Evolutionary conservation across 2,113 vertebrate genomes (phyloP).

Genomic region (Poeciliopsis turrubarensis): DNA sequence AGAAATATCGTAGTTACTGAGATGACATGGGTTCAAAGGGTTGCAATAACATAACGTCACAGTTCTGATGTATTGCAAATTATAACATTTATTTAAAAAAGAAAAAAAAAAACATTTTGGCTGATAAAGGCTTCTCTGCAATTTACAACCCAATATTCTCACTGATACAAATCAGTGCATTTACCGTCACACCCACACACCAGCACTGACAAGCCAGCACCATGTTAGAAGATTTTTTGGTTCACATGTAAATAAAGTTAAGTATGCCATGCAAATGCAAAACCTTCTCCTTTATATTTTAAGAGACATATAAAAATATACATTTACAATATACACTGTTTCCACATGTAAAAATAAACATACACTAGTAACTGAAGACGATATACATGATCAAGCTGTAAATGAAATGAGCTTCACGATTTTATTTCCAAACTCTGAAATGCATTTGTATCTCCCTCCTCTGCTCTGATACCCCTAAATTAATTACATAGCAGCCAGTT

Average conservation of each 20-base stretch:
- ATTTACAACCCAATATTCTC: constrained; percentile 35
- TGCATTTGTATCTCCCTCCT: too few relatives aligned
- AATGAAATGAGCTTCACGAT: not conserved
- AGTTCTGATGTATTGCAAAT: constrained; percentile 6
- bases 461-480: too few relatives aligned
- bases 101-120: not conserved
- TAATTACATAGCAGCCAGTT: too few relatives aligned
- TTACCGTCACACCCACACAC: constrained; percentile 9
- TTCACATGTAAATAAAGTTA: too few relatives aligned
- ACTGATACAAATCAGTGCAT: constrained; percentile 13
- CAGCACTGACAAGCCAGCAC: not conserved
- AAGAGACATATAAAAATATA: too few relatives aligned
- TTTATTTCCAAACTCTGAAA: too few relatives aligned
- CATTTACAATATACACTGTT: too few relatives aligned
- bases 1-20: not conserved
- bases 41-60: constrained; percentile 1
- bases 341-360: too few relatives aligned
- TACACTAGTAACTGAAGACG: too few relatives aligned
- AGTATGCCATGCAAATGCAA: too few relatives aligned
- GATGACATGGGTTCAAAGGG: not conserved
- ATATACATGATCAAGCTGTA: not conserved
- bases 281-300: too few relatives aligned
- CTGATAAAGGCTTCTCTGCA: not conserved
- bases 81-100: not conserved
- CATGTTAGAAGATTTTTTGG: not conserved